Conservation (phyloP, 2,888 invertebrate species). For the Perdita meconis region DNA sequence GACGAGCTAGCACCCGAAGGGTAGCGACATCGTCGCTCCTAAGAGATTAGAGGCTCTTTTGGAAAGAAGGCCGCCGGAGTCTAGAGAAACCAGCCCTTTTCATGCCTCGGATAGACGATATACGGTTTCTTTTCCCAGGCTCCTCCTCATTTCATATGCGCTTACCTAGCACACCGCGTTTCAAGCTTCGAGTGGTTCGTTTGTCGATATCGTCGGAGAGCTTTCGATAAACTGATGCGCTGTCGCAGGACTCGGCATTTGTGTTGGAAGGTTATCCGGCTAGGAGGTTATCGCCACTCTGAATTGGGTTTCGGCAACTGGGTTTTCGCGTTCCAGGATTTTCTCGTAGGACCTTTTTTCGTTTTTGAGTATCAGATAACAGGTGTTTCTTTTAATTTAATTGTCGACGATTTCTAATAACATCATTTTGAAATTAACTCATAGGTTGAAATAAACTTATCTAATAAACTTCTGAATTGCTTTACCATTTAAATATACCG, state of each 20-base stretch:
- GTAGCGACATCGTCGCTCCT: constrained; percentile 29
- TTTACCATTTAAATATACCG: no score
- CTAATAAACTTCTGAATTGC: no score
- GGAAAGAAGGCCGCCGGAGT: constrained; percentile 25
- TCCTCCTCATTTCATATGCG: constrained; percentile 15
- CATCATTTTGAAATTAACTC: no score
- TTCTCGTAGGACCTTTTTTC: no score
- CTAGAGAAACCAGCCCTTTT: constrained; percentile 35
- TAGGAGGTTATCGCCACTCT: neutral
- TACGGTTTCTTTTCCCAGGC: constrained; percentile 2
- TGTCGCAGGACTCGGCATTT: neutral
- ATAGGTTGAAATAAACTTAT: no score
- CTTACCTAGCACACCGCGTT: constrained; percentile 14
- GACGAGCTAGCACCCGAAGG: constrained; percentile 30
- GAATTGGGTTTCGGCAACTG: no score
- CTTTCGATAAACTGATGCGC: neutral
- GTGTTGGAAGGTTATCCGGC: neutral
- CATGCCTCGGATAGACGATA: constrained; percentile 31
- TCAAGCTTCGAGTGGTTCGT: constrained; percentile 3
- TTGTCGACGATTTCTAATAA: no score
- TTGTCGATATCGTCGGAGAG: neutral
- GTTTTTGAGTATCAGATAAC: no score
- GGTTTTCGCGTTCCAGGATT: no score
- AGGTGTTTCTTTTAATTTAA: no score
- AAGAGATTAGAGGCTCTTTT: constrained; percentile 61